These are phyloP conservation scores for Cardiocondyla obscurior DNA, from an alignment of 1,140 invertebrate species.

Conservation along the genomic window DNA sequence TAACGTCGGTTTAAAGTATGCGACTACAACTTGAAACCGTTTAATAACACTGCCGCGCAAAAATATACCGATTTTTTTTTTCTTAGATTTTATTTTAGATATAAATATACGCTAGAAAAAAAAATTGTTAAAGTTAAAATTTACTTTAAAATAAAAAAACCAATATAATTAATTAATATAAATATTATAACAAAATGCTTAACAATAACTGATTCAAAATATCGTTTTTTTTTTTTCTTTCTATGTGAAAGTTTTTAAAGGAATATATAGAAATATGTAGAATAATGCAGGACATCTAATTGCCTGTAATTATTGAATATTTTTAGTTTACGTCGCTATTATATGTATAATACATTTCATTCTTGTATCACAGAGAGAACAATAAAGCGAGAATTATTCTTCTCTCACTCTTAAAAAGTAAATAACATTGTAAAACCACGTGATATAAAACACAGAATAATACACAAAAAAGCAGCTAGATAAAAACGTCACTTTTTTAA, in stretches of 20 bases:
- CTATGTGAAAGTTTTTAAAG: neutral
- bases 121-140: neutral
- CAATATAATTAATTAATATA: neutral
- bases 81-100: neutral
- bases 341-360: neutral
- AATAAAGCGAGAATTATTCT: neutral
- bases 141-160: neutral
- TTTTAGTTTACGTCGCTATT: neutral
- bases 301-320: neutral
- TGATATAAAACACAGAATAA: neutral
- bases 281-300: neutral
- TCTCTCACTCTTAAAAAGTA: neutral
- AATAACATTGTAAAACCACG: neutral
- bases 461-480: neutral
- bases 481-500: neutral
- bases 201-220: neutral
- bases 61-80: neutral
- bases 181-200: neutral
- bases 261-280: neutral
- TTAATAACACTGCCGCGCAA: neutral
- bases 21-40: neutral
- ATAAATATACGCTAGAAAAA: neutral
- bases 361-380: neutral
- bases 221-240: neutral
- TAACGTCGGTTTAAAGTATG: slow-evolving; percentile 35